Conservation (phyloP, 2,113 vertebrate species). For the Callipepla squamata region DNA sequence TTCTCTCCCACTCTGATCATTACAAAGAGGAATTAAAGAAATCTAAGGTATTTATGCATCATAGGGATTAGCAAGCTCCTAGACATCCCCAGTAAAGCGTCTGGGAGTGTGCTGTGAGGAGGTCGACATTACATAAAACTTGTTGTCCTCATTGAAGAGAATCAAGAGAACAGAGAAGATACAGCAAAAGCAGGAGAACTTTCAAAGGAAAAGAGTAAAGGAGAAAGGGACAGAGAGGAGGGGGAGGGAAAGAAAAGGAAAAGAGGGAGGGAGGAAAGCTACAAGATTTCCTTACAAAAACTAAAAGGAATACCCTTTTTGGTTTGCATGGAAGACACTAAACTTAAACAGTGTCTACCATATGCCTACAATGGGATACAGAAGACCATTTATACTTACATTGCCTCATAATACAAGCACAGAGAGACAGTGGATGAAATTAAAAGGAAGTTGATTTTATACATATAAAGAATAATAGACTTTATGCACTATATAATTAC, state of each 20-base stretch:
- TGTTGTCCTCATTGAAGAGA: background rate
- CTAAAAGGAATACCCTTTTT: background rate
- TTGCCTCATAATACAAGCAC: conserved; percentile 15
- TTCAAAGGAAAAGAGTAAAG: background rate
- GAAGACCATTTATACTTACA: background rate
- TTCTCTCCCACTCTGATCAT: background rate
- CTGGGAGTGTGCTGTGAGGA: background rate
- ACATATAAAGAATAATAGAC: conserved; percentile 41
- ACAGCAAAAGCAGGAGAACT: background rate
- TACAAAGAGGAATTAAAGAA: background rate
- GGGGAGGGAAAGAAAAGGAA: background rate
- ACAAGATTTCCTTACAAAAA: background rate
- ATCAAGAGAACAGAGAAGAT: background rate
- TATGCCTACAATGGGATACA: background rate
- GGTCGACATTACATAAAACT: background rate
- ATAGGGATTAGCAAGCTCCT: background rate
- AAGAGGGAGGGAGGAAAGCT: background rate
- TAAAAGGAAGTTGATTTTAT: conserved; percentile 50
- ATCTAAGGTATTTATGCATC: background rate
- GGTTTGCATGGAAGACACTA: background rate
- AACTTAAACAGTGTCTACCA: background rate
- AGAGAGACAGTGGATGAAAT: conserved; percentile 15
- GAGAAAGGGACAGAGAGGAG: no score
- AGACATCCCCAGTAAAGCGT: background rate
- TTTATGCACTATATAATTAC: conserved; percentile 54